phyloP scores from a whole-genome alignment of 2,113 vertebrate species.

The Hipposideros armiger region DNA sequence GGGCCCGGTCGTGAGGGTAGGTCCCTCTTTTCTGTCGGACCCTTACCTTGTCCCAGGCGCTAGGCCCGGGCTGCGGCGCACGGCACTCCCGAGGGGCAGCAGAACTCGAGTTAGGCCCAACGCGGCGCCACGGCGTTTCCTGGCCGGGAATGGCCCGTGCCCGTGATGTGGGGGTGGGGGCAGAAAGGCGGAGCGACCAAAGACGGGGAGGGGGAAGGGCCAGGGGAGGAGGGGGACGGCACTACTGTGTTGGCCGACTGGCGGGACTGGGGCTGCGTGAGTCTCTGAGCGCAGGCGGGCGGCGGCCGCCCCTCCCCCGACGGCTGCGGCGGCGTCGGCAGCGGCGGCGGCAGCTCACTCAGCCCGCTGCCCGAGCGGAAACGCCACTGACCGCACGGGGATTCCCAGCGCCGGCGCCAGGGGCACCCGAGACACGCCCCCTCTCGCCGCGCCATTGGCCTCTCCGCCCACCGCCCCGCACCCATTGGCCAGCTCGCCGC shows the following conservation, averaged over 20 bases:
- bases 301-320: constrained; percentile 83
- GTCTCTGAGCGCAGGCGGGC: constrained; percentile 81
- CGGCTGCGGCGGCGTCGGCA: constrained; percentile 81
- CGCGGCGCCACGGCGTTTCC: constrained; percentile 94
- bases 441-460: constrained; percentile 86
- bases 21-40: constrained; percentile 69
- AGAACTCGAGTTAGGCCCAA: constrained; percentile 90
- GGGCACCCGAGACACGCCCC: constrained; percentile 88
- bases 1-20: constrained; percentile 51
- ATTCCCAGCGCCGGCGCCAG: constrained; percentile 93
- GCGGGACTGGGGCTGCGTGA: constrained; percentile 82
- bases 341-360: constrained; percentile 89
- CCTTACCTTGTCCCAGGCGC: constrained; percentile 84
- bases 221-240: constrained; percentile 70
- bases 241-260: constrained; percentile 80
- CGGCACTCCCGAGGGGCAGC: constrained; percentile 79
- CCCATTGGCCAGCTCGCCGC: constrained; percentile 72
- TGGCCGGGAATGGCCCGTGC: constrained; percentile 85
- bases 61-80: constrained; percentile 81
- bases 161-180: constrained; percentile 86
- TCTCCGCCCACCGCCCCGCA: constrained; percentile 61
- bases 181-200: constrained; percentile 85
- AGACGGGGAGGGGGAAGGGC: constrained; percentile 79
- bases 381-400: constrained; percentile 95
- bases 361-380: constrained; percentile 95